phyloP scores from a whole-genome alignment of 53 echinoderm and acorn worm species.

The Crossaster papposus region DNA sequence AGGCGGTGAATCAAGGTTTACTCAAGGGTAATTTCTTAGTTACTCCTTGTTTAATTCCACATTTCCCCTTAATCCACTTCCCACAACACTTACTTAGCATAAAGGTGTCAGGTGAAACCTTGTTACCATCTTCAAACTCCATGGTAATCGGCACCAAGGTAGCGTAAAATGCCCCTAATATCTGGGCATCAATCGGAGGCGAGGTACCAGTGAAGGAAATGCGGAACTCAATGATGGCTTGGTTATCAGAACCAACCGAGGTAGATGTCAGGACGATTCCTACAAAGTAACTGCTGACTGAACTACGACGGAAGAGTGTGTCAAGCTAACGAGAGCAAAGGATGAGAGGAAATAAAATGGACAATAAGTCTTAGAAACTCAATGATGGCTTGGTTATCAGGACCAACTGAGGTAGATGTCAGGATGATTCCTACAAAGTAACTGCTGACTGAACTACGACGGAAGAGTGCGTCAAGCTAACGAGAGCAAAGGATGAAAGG shows the following conservation, averaged over 20 bases:
- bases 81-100: slow-evolving; percentile 31
- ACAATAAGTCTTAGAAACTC: neutral
- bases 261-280: slow-evolving; percentile 4
- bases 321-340: slow-evolving; percentile 44
- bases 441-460: slow-evolving; percentile 13
- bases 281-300: slow-evolving; percentile 28
- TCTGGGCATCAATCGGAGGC: slow-evolving; percentile 26
- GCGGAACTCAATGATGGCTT: slow-evolving; percentile 26
- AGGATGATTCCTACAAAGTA: slow-evolving; percentile 37
- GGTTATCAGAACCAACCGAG: neutral
- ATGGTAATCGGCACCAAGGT: slow-evolving; percentile 34
- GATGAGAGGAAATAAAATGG: neutral
- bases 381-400: neutral
- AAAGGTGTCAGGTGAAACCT: slow-evolving; percentile 7
- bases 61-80: neutral
- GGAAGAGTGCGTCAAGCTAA: slow-evolving; percentile 62
- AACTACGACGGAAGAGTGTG: slow-evolving; percentile 39
- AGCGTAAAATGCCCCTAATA: slow-evolving; percentile 60
- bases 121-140: slow-evolving; percentile 64
- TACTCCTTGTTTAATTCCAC: no score
- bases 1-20: no score
- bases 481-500: neutral
- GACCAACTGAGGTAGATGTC: neutral
- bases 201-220: slow-evolving; percentile 49
- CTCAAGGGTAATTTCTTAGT: no score